Evolutionary conservation across 2,888 invertebrate species (phyloP).

Genomic region (Caenorhabditis sulstoni): DNA sequence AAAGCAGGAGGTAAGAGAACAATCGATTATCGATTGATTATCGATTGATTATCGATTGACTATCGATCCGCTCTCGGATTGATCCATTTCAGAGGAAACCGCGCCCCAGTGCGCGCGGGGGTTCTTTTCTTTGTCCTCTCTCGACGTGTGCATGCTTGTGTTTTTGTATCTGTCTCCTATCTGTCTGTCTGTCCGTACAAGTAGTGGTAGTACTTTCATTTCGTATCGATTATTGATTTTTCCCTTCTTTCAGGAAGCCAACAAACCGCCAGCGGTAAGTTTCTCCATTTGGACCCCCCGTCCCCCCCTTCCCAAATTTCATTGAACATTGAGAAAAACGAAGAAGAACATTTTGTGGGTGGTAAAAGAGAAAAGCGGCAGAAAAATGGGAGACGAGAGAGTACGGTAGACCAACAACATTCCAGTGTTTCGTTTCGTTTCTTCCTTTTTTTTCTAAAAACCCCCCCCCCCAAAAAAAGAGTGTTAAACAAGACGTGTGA

Average conservation of each 20-base stretch:
- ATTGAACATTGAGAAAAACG: too few relatives aligned
- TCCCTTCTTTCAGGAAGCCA: conserved; percentile 72
- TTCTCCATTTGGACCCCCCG: background rate
- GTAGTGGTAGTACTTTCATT: background rate
- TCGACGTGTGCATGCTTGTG: conserved; percentile 45
- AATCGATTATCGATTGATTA: background rate
- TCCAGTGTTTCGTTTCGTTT: conserved; percentile 2
- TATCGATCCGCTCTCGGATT: too few relatives aligned
- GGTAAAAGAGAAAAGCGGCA: too few relatives aligned
- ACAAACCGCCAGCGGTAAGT: conserved; percentile 75
- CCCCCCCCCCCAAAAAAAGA: too few relatives aligned
- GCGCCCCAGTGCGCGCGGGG: too few relatives aligned
- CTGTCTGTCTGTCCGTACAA: too few relatives aligned
- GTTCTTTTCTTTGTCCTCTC: too few relatives aligned
- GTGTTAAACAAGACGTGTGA: too few relatives aligned
- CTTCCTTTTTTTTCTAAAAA: too few relatives aligned
- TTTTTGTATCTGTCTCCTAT: conserved; percentile 12
- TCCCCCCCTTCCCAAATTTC: too few relatives aligned
- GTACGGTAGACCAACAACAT: conserved; percentile 31
- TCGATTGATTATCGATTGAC: background rate
- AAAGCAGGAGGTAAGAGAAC: background rate
- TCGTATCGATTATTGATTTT: conserved; percentile 15
- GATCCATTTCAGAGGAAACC: too few relatives aligned
- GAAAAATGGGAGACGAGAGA: too few relatives aligned
- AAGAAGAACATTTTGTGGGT: background rate